These are phyloP conservation scores for Semibalanus balanoides DNA, from an alignment of 1,140 invertebrate species.

Conservation along the genomic window DNA sequence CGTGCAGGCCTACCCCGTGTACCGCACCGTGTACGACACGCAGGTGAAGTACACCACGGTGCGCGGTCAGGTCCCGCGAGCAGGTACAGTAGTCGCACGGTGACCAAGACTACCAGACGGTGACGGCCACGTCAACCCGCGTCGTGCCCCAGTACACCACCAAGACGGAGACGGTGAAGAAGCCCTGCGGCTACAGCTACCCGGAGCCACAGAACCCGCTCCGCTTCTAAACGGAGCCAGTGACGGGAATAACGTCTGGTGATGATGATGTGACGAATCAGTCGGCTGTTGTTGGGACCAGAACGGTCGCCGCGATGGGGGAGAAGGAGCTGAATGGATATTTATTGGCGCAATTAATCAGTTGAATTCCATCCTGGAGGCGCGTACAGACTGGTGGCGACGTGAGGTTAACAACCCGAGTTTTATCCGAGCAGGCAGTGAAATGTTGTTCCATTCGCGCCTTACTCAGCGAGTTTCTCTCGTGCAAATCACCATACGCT, in stretches of 20 bases:
- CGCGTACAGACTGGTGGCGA: too few relatives aligned
- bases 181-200: neutral
- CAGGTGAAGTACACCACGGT: neutral
- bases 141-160: neutral
- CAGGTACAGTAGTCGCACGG: neutral
- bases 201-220: neutral
- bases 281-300: too few relatives aligned
- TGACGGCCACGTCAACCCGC: neutral
- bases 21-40: neutral
- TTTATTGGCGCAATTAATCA: neutral
- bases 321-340: neutral
- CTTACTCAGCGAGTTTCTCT: too few relatives aligned
- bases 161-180: neutral
- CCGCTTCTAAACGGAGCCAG: neutral
- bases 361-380: too few relatives aligned
- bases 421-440: too few relatives aligned
- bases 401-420: too few relatives aligned
- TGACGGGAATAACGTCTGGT: too few relatives aligned
- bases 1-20: neutral
- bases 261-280: neutral
- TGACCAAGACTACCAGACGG: neutral
- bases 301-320: neutral
- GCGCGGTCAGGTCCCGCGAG: neutral
- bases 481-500: too few relatives aligned
- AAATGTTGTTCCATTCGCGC: too few relatives aligned